phyloP scores from a whole-genome alignment of 2,113 vertebrate genomes.

The Caloenas nicobarica region DNA sequence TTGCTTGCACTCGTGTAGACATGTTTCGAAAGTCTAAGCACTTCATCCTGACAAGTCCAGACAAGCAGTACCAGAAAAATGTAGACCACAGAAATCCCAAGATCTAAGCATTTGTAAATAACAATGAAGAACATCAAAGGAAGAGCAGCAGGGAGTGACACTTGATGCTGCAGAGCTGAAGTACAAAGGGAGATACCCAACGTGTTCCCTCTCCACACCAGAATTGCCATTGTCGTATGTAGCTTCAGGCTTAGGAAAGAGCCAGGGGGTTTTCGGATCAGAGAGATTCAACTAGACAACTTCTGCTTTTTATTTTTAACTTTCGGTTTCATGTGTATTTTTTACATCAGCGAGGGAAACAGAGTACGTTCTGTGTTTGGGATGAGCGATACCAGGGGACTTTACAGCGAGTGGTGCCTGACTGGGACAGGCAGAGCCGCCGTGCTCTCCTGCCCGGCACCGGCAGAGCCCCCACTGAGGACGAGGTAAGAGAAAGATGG shows the following conservation, averaged over 20 bases:
- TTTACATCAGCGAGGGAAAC: not conserved
- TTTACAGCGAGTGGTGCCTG: not conserved
- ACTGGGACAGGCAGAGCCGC: not conserved
- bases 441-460: not conserved
- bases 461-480: fast-evolving
- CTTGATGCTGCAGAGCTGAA: not conserved
- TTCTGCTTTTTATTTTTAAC: slow-evolving; percentile 25
- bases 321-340: not conserved
- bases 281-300: not conserved
- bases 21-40: not conserved
- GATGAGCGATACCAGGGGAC: fast-evolving
- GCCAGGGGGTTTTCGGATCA: not conserved
- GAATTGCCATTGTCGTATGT: fast-evolving
- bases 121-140: not conserved
- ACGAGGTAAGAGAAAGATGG: not conserved
- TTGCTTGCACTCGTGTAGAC: not conserved
- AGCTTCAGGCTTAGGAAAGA: not conserved
- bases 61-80: not conserved
- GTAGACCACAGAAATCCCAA: not conserved
- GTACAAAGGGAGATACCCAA: not conserved
- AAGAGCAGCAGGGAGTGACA: not conserved
- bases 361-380: not conserved
- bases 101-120: not conserved
- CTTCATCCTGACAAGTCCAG: not conserved
- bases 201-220: not conserved